Evolutionary conservation across 2,113 vertebrate species (phyloP).

Genomic region (Ceyx margarethae): DNA sequence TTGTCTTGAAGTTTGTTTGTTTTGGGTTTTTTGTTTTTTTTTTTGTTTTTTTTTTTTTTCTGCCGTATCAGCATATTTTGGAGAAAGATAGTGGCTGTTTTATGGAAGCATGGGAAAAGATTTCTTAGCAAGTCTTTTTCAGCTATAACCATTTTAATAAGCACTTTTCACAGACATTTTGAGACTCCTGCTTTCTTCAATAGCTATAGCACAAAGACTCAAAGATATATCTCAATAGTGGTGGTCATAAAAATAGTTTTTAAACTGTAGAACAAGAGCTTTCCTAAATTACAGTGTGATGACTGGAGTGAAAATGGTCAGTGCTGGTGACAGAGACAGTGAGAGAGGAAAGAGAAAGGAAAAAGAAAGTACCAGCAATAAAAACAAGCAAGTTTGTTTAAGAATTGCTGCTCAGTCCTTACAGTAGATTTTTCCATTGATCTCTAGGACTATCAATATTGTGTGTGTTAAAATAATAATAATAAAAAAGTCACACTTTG

Average conservation of each 20-base stretch:
- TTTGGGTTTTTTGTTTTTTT: not conserved
- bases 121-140: not conserved
- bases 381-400: not conserved
- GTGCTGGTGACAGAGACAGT: not conserved
- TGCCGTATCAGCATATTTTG: not conserved
- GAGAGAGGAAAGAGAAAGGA: not conserved
- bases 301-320: not conserved
- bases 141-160: constrained; percentile 5
- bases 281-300: not conserved
- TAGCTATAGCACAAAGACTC: not conserved
- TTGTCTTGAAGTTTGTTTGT: not conserved
- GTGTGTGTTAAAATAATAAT: not conserved
- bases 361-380: constrained; percentile 6
- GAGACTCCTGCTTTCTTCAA: not conserved
- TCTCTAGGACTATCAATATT: not conserved
- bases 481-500: not conserved
- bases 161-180: not conserved
- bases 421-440: not conserved
- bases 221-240: not conserved
- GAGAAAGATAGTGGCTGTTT: not conserved
- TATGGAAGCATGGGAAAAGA: not conserved
- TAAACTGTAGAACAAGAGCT: not conserved
- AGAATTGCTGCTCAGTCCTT: not conserved
- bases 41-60: not conserved
- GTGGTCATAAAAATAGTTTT: not conserved